Percentiles rank a stretch among this genome's conserved stretches.
Evolutionary conservation across 2,797 vertebrate genomes (phyloP).

Genomic region (Labeo calbasu): DNA sequence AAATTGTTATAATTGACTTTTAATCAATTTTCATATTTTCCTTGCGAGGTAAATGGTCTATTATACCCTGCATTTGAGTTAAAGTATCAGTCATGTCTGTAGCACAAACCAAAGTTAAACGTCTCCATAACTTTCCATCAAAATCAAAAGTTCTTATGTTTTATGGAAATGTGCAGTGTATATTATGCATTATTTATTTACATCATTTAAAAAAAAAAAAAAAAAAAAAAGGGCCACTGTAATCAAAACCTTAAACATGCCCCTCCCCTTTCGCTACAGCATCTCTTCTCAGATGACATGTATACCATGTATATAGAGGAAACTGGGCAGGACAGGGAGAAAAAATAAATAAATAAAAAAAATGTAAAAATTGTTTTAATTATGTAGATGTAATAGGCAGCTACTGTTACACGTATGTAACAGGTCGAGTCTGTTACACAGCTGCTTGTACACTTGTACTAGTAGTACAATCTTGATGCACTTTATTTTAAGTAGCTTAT

Average conservation of each 20-base stretch:
- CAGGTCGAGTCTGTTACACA: too few species aligned
- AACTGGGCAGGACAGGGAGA: not conserved
- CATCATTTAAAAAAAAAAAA: not conserved
- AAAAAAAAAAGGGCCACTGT: not conserved
- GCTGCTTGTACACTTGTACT: too few species aligned
- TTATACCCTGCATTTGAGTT: not conserved
- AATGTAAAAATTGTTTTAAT: too few species aligned
- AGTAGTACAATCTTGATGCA: too few species aligned
- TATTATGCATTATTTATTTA: not conserved
- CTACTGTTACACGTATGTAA: too few species aligned
- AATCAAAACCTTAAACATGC: not conserved
- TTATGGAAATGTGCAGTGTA: not conserved
- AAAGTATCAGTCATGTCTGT: not conserved
- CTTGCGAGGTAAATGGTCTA: not conserved
- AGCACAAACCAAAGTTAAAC: not conserved
- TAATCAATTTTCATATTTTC: not conserved
- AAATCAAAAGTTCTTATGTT: not conserved
- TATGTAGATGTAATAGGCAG: too few species aligned
- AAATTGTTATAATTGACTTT: too few species aligned
- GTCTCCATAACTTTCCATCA: not conserved
- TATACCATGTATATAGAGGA: too few species aligned
- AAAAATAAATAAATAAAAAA: not conserved
- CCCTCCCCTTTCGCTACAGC: not conserved
- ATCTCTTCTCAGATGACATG: too few species aligned
- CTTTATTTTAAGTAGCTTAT: too few species aligned